Conservation (phyloP, 2,888 invertebrate species). For the Metallyticus violacea region DNA sequence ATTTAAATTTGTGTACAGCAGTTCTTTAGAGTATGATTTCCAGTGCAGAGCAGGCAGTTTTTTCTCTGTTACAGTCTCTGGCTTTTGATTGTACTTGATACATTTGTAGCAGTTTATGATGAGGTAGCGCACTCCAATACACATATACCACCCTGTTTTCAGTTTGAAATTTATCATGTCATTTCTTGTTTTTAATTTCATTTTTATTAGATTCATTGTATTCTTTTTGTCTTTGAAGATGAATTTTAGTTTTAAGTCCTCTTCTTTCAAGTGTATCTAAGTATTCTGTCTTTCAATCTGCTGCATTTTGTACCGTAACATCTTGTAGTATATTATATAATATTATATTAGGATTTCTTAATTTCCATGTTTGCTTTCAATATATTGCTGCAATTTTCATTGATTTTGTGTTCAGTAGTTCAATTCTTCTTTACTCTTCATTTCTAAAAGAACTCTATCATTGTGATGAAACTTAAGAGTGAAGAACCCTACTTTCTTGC, state of each 20-base stretch:
- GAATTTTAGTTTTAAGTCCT: not conserved
- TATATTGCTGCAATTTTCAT: not conserved
- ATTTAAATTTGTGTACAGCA: not conserved
- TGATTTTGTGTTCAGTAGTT: not conserved
- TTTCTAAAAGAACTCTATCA: not conserved
- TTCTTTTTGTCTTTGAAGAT: not conserved
- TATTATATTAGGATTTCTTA: not conserved
- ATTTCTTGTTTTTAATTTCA: not conserved
- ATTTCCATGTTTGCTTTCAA: not conserved
- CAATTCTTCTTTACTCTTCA: not conserved
- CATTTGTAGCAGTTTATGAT: not conserved
- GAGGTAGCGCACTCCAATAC: not conserved
- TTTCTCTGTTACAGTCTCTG: not conserved
- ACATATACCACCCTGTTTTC: not conserved
- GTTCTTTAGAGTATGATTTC: not conserved
- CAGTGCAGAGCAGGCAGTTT: not conserved
- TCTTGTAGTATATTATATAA: not conserved
- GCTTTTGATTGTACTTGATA: not conserved
- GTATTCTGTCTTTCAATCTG: not conserved
- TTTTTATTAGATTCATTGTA: not conserved
- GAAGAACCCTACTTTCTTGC: not conserved
- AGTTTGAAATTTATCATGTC: not conserved
- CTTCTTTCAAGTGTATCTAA: not conserved
- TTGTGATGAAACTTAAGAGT: not conserved
- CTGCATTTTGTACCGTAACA: not conserved